A percentile compares a stretch with the other conserved stretches of the same genome.
These are phyloP conservation scores for Caenorhabditis uteleia DNA, from an alignment of 2,888 invertebrate genomes.

Conservation along the genomic window DNA sequence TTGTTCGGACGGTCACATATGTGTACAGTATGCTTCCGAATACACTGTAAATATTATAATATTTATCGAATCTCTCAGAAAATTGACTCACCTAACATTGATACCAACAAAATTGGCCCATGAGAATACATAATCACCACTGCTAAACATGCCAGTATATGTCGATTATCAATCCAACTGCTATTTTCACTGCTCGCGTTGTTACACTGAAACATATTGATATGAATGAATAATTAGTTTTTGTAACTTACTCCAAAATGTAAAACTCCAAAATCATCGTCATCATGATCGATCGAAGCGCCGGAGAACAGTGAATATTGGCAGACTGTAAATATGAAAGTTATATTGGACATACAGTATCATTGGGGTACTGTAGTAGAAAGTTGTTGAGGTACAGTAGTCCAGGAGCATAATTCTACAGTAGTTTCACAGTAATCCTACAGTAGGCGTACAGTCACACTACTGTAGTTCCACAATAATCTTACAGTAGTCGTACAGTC, in stretches of 20 bases:
- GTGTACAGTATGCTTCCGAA: conserved; percentile 70
- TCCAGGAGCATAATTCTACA: too few species aligned
- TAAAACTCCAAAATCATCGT: conserved; percentile 93
- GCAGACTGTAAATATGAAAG: conserved; percentile 77
- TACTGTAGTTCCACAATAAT: too few species aligned
- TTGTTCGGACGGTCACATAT: conserved; percentile 69
- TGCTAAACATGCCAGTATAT: conserved; percentile 95
- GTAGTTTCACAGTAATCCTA: too few species aligned
- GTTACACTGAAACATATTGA: conserved; percentile 70
- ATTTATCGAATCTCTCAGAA: too few species aligned
- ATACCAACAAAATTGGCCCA: conserved; percentile 92
- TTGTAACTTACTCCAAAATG: conserved; percentile 77
- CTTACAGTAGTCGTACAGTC: too few species aligned
- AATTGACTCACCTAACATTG: conserved; percentile 76
- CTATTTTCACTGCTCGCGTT: conserved; percentile 81
- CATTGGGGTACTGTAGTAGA: too few species aligned
- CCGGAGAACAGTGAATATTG: conserved; percentile 95
- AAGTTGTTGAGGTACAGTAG: too few species aligned
- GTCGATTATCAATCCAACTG: conserved; percentile 96
- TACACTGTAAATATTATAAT: conserved; percentile 65
- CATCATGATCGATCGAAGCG: conserved; percentile 96
- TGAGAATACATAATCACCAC: conserved; percentile 95
- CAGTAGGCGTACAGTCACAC: too few species aligned
- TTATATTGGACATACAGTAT: too few species aligned
- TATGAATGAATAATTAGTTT: background rate